A percentile compares a stretch with the other conserved stretches of the same genome.
Conservation (phyloP, 2,888 invertebrate genomes). For the Drosophila yooni region DNA sequence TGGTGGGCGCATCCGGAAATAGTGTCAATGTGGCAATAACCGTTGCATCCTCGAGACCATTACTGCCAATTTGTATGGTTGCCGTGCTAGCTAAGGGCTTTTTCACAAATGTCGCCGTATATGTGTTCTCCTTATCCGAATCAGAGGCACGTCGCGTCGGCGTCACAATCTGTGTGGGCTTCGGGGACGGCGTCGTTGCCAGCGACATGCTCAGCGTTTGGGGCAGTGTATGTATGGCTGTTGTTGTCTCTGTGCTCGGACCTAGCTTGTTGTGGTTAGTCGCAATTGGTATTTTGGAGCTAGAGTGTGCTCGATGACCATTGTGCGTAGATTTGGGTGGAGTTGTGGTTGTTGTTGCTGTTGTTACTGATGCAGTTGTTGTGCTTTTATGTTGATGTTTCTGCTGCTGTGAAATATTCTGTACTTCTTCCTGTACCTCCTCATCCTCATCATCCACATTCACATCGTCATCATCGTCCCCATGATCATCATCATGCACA, state of each 20-base stretch:
- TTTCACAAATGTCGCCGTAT: conserved; percentile 79
- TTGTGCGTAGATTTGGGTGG: conserved; percentile 52
- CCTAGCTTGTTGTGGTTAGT: conserved; percentile 48
- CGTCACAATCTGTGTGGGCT: conserved; percentile 70
- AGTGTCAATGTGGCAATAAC: conserved; percentile 81
- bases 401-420: conserved; percentile 31
- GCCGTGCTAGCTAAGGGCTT: conserved; percentile 71
- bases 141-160: conserved; percentile 80
- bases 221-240: conserved; percentile 70
- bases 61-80: conserved; percentile 72
- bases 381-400: conserved; percentile 20
- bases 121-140: conserved; percentile 84
- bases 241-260: conserved; percentile 62
- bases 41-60: conserved; percentile 66
- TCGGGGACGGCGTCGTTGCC: conserved; percentile 22
- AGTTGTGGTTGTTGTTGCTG: conserved; percentile 22
- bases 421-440: conserved; percentile 25
- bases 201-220: conserved; percentile 54
- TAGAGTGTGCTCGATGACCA: conserved; percentile 47
- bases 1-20: conserved; percentile 88
- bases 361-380: conserved; percentile 18
- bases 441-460: conserved; percentile 41
- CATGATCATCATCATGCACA: conserved; percentile 66
- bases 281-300: conserved; percentile 61
- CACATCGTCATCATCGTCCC: conserved; percentile 71